phyloP scores from a whole-genome alignment of 2,113 vertebrate genomes.

The Dryoscopus gambensis region DNA sequence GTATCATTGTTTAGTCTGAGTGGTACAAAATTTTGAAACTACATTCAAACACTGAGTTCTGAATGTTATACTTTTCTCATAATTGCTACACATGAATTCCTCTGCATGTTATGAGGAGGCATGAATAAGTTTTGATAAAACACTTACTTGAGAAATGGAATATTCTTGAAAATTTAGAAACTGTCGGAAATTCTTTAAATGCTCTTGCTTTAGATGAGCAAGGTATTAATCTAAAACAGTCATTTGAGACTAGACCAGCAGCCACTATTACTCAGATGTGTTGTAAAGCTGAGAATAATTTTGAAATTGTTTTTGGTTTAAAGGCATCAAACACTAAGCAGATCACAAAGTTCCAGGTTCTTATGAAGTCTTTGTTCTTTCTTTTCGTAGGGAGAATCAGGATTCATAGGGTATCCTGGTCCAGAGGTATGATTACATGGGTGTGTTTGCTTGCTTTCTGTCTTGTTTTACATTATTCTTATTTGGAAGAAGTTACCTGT shows the following conservation, averaged over 20 bases:
- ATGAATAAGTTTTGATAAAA: not conserved
- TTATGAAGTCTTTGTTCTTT: not conserved
- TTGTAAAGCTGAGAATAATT: not conserved
- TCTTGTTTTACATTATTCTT: not conserved
- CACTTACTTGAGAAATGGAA: not conserved
- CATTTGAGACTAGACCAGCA: not conserved
- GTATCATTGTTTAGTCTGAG: not conserved
- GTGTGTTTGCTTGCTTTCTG: not conserved
- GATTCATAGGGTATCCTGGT: slow-evolving; percentile 82
- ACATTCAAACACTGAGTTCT: not conserved
- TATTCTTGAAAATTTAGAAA: not conserved
- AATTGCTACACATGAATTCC: not conserved
- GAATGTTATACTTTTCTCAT: not conserved
- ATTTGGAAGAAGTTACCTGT: not conserved
- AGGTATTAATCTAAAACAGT: not conserved
- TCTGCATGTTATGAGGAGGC: not conserved
- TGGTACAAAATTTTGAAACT: not conserved
- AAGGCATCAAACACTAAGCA: not conserved
- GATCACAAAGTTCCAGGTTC: not conserved
- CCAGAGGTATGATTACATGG: slow-evolving; percentile 65
- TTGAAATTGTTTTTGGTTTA: not conserved
- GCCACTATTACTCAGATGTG: not conserved
- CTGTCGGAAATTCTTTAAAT: not conserved
- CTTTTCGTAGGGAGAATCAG: slow-evolving; percentile 75
- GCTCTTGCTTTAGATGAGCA: not conserved